Percentiles rank a stretch among this genome's conserved stretches.
phyloP scores from a whole-genome alignment of 2,797 vertebrate species.

The Hypotaenidia okinawae region DNA sequence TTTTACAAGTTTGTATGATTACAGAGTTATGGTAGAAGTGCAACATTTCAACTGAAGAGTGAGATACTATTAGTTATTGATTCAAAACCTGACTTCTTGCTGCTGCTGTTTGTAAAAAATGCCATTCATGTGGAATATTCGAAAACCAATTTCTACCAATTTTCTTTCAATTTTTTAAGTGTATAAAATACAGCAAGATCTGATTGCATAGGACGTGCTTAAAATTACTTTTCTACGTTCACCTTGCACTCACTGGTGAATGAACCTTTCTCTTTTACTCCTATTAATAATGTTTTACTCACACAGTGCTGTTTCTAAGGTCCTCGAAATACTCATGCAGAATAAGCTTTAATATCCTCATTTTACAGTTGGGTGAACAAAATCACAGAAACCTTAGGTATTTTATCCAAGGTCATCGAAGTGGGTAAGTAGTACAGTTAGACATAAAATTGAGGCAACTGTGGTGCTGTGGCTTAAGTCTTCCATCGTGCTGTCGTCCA shows the following conservation, averaged over 20 bases:
- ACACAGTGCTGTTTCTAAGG: neutral
- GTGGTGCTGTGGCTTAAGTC: neutral
- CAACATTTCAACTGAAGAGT: neutral
- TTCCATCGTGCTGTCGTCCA: neutral
- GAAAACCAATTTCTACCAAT: neutral
- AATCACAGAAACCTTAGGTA: neutral
- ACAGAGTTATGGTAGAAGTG: neutral
- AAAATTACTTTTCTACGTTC: neutral
- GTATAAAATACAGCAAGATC: neutral
- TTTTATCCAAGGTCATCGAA: neutral
- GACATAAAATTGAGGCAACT: neutral
- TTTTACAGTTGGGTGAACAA: slow-evolving; percentile 19
- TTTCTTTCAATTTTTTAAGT: neutral
- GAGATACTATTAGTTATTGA: neutral
- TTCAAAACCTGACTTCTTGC: neutral
- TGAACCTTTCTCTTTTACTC: neutral
- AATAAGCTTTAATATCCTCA: slow-evolving; percentile 28
- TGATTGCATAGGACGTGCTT: neutral
- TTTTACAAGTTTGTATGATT: neutral
- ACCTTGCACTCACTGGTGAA: neutral
- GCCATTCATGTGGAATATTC: neutral
- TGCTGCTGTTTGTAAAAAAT: neutral
- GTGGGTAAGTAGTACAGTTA: neutral
- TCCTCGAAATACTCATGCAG: neutral
- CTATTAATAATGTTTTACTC: neutral